These are phyloP conservation scores for Melanocharis versteri DNA, from an alignment of 2,113 vertebrate genomes.

Conservation along the genomic window DNA sequence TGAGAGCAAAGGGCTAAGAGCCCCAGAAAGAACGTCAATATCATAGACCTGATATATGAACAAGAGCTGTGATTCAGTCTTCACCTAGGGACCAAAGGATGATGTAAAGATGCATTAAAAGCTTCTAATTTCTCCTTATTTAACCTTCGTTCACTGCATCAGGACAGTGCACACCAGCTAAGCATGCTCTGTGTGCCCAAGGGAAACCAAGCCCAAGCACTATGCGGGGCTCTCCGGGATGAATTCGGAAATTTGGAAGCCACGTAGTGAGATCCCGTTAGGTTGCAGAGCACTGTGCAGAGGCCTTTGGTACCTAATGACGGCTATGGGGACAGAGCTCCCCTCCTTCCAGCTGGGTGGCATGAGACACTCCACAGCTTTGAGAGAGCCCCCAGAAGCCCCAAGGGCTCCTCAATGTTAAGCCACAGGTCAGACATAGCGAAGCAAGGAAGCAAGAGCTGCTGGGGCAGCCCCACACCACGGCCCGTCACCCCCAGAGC, in stretches of 20 bases:
- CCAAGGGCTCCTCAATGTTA: neutral
- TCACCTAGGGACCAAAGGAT: neutral
- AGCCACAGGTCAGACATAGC: neutral
- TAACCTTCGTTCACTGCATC: neutral
- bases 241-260: neutral
- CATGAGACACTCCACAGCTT: neutral
- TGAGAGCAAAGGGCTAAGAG: neutral
- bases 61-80: neutral
- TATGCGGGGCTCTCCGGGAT: fast-evolving
- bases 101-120: neutral
- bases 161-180: neutral
- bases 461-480: neutral
- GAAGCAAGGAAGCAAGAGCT: neutral
- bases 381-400: neutral
- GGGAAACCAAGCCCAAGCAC: neutral
- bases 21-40: neutral
- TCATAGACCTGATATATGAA: neutral
- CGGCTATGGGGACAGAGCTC: neutral
- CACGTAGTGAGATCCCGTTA: fast-evolving
- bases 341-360: neutral
- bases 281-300: neutral
- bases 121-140: neutral
- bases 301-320: neutral
- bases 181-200: neutral
- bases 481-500: neutral